Base-by-base conservation (phyloP, 2,113 vertebrate species). In the Cyrtonyx montezumae region DNA sequence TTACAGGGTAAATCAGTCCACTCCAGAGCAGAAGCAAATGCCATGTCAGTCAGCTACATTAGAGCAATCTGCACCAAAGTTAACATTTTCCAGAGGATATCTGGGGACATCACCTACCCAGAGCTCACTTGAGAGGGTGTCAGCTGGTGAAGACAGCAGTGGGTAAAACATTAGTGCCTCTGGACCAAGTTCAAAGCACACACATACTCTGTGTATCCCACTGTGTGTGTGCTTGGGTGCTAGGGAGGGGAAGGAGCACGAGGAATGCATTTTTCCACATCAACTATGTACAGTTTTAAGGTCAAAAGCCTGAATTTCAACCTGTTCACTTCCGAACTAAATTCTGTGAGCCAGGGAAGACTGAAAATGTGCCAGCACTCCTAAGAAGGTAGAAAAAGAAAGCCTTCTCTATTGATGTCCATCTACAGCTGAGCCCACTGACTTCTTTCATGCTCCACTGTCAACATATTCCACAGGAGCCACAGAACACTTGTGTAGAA, bases 11-110 rank as follows among this genome's bases (percentile, higher is more conserved):
- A 93, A 96, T 88, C 94, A 82, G 88, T 90, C 93, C 93, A 79
- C 66, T 91, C 89, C 96, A 91, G 93, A 75, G 93, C 25, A 87
- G 90, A 96, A 95, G 91, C 87, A 93, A 90, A 90, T 4, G 46
- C 88, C 61, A 81, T 63, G 18, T 43, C 82, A 87, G 87, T 91
- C 78, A 94, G 93, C 92, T 68, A 79, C 87, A 80, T 65, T 91
- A 91, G 79, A 92, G 93, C 87, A 61, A 91, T 65, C 93, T 94
- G 90, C 91, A 95, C 69, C 87, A 26, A 93, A 94, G 58, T 95
- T 95, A 26, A 93, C 94, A 56, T 95, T 95, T 96, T 94, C 95
- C 95, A 93, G 89, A 95, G 93, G 75, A 79, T 92, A 90, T 95
- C 80, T 97, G 96, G 94, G 92, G 95, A 94, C 14, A 23, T 77